Conservation (phyloP, 2,797 vertebrate species). For the Xyrichtys novacula region DNA sequence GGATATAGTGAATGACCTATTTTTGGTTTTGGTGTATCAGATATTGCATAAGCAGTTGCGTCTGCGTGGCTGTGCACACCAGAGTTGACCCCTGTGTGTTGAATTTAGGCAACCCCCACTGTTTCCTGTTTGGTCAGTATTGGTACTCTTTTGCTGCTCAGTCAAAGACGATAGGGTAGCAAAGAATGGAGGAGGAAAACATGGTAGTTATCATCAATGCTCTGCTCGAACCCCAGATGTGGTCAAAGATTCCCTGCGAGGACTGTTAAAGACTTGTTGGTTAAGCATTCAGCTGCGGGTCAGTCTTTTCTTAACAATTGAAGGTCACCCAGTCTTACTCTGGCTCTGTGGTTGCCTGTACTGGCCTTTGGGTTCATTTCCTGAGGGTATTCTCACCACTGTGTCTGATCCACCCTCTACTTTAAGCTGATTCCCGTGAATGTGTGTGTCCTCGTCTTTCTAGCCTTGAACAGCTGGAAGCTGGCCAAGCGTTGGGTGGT, state of each 20-base stretch:
- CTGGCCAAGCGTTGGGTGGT: conserved; percentile 11
- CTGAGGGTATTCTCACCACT: not conserved
- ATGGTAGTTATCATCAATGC: conserved; percentile 32
- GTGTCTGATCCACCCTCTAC: conserved; percentile 4
- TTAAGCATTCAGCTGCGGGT: conserved; percentile 22
- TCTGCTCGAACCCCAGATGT: conserved; percentile 23
- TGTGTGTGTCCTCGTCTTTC: conserved; percentile 38
- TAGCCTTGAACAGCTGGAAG: conserved; percentile 51
- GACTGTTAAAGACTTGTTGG: conserved; percentile 7
- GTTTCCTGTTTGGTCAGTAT: conserved; percentile 49
- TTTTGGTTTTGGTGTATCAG: conserved; percentile 42
- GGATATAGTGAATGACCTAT: conserved; percentile 54
- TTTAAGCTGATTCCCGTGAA: not conserved
- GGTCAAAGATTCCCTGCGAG: not conserved
- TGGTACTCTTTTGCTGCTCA: not conserved
- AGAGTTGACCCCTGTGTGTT: conserved; percentile 28
- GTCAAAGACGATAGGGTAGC: conserved; percentile 1
- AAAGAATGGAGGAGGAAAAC: conserved; percentile 7
- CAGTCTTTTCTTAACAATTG: conserved; percentile 12
- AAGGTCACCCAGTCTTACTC: conserved; percentile 15
- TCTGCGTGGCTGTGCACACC: conserved; percentile 1
- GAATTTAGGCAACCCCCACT: conserved; percentile 20
- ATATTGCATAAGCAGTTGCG: conserved; percentile 39
- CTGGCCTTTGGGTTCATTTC: conserved; percentile 17
- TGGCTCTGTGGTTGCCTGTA: conserved; percentile 7